Base-by-base conservation (phyloP, 2,113 vertebrate species). In the Tricholaema leucomelas region DNA sequence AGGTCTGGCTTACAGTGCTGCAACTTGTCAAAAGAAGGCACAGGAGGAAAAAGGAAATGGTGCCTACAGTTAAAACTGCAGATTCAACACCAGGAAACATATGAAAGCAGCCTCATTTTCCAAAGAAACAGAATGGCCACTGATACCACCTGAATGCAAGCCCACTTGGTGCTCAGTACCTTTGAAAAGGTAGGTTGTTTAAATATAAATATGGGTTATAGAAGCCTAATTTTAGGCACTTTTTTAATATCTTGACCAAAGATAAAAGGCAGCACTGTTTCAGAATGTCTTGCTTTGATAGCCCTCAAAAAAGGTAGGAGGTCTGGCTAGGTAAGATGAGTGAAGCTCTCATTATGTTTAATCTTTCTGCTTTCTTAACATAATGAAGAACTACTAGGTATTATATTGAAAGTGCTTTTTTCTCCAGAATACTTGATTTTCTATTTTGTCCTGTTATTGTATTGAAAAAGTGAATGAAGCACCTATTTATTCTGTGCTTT, bases 301-400 rank as follows among this genome's bases (percentile, higher is more conserved):
- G 44, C 48, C 77, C 83, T 72, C 73, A 96, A 95, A 95, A 95
- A 83, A 91, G 92, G 93, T 95, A 95, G 93, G 93, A 92, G 93
- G 94, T 95, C 94, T 95, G 91, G 85, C 52, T 72, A 90, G 85
- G 90, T 83, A 94, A 85, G 72, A 92, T 83, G 90, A 85, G 54
- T 85, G 80, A 92, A 94, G 54, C 80, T 92, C 80, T 94, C 90
- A 91, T 86, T 91, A 92, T 84, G 90, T 95, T 95, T 94, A 81
- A 96, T 92, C 93, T 88, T 93, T 94, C 33, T 90, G 77, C 82
- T 91, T 94, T 94, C 90, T 94, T 95, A 92, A 79, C 92, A 91
- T 81, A 91, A 95, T 92, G 92, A 91, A 94, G 78, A 94, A 93
- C 90, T 91, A 92, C 54, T 17, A 91, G 90, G 67, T 88, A 94